Evolutionary conservation across 2,113 vertebrate genomes (phyloP), one percentile per base, ranked within the genome.

Genomic region (Cyprinodon variegatus): DNA sequence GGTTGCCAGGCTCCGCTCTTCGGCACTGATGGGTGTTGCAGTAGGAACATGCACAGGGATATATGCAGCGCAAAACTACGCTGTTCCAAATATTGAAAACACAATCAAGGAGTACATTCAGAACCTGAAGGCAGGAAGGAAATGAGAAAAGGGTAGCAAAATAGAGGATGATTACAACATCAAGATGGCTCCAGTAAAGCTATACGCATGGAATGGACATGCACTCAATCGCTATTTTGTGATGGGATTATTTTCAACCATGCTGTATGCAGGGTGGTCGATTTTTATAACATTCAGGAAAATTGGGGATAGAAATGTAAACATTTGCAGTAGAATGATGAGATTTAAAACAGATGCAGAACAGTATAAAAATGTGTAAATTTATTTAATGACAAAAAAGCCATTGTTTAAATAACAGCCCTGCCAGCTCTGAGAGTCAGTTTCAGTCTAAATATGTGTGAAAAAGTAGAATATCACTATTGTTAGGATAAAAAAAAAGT

Each of bases 41-140:
- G 85, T 94, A 3, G 97, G 97, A 53, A 94, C 96, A 3, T 97
- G 95, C 88, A 96, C 96, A 0, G 98, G 98, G 29, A 95, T 98
- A 38, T 97, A 95, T 0, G 95, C 91, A 0, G 97, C 96, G 45
- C 98, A 99, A 81, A 93, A 87, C 65, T 98, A 96, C 43, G 87
- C 93, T 0, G 81, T 99, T 40, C 97, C 97, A 64, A 93, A 96
- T 59, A 94, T 99, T 0, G 97, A 98, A 88, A 94, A 92, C 78
- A 95, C 96, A 0, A 2, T 98, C 82, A 96, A 90, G 84, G 96
- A 98, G 89, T 97, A 96, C 75, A 76, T 97, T 39, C 90, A 37
- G 38, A 94, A 91, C 0, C 84, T 98, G 81, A 96, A 88, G 64
- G 97, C 95, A 88, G 94, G 96, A 57, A 92, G 93, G 3, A 94